Evolutionary conservation across 2,888 invertebrate species (phyloP).

Genomic region (Hermaeophaga mercurialis): DNA sequence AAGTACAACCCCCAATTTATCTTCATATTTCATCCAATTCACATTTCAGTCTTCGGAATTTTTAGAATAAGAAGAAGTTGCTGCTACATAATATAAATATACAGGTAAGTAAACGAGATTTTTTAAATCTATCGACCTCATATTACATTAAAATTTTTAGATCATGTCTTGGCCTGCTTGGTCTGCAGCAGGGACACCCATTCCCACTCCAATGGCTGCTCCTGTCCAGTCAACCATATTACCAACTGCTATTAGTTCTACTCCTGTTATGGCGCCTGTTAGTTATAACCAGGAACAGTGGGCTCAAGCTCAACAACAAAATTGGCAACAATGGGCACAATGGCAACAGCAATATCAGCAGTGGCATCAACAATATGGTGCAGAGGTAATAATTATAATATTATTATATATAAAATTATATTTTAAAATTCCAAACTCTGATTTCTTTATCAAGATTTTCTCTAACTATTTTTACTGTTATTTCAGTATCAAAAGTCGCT

Average conservation of each 20-base stretch:
- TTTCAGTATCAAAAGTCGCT: conserved; percentile 63
- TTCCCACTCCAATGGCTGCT: conserved; percentile 38
- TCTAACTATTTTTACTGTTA: too few species aligned
- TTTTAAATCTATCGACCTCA: too few species aligned
- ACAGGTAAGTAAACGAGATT: conserved; percentile 23
- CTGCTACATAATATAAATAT: conserved; percentile 7
- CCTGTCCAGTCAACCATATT: conserved; percentile 37
- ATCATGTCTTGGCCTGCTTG: conserved; percentile 55
- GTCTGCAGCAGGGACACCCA: conserved; percentile 42
- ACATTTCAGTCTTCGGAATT: conserved; percentile 22
- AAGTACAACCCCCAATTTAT: too few species aligned
- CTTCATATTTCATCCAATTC: conserved; percentile 19
- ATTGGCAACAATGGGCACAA: conserved; percentile 76
- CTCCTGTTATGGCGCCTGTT: conserved; percentile 38
- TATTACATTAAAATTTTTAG: too few species aligned
- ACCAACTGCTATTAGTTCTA: conserved; percentile 35
- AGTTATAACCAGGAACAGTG: conserved; percentile 70
- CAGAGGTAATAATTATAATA: conserved; percentile 69
- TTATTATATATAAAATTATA: too few species aligned
- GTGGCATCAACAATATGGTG: conserved; percentile 77
- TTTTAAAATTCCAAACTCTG: too few species aligned
- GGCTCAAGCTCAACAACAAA: conserved; percentile 72
- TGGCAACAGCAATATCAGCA: conserved; percentile 80
- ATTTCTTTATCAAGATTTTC: conserved; percentile 14
- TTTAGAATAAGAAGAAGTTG: conserved; percentile 21